Conservation (phyloP, 1,140 invertebrate genomes). For the Dinoponera quadriceps region DNA sequence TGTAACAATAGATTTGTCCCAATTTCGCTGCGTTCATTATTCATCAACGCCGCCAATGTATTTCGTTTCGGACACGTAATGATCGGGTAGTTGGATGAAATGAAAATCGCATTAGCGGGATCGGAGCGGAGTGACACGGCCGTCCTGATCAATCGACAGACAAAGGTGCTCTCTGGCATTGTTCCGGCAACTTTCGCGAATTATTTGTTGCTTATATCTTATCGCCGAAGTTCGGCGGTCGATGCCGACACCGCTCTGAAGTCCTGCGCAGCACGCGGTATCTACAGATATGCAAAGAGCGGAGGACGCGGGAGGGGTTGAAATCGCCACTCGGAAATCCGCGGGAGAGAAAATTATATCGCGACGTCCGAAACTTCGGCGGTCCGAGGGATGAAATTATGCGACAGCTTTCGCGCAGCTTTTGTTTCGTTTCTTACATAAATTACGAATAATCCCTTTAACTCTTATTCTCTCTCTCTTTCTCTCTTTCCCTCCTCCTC, state of each 20-base stretch:
- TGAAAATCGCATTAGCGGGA: too few relatives aligned
- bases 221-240: conserved; percentile 6
- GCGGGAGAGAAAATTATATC: conserved; percentile 64
- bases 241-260: conserved; percentile 17
- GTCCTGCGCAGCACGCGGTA: neutral
- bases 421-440: conserved; percentile 75
- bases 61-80: too few relatives aligned
- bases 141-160: too few relatives aligned
- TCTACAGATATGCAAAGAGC: conserved; percentile 46
- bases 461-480: too few relatives aligned
- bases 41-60: too few relatives aligned
- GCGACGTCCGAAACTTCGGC: conserved; percentile 68
- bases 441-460: conserved; percentile 74
- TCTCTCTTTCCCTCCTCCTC: too few relatives aligned
- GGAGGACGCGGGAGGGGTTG: conserved; percentile 15
- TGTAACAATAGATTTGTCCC: too few relatives aligned
- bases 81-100: too few relatives aligned
- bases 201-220: neutral
- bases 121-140: too few relatives aligned
- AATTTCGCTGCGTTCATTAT: too few relatives aligned
- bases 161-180: too few relatives aligned
- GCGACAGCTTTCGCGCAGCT: conserved; percentile 65
- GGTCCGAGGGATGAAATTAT: conserved; percentile 67
- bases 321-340: conserved; percentile 50
- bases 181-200: neutral